Conservation (phyloP, 1,140 invertebrate species). For the Atta texana region DNA sequence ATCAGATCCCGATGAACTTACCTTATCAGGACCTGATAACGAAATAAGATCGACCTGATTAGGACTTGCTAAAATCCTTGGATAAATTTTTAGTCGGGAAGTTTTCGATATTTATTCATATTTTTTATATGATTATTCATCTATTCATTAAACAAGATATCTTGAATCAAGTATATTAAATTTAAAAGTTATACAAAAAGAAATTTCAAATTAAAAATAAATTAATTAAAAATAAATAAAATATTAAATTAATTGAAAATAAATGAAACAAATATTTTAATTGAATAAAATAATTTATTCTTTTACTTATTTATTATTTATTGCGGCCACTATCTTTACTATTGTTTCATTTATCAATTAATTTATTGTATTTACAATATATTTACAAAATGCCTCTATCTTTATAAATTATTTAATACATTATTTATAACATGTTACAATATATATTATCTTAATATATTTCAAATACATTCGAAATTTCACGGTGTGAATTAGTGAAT, state of each 20-base stretch:
- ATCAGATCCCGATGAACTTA: too few species aligned
- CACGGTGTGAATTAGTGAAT: background rate
- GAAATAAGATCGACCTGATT: too few species aligned
- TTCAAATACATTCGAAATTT: constrained; percentile 10
- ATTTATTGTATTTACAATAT: background rate
- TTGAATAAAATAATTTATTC: background rate
- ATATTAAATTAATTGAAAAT: background rate
- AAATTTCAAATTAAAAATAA: background rate
- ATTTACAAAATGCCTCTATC: background rate
- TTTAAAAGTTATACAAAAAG: background rate
- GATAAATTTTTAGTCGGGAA: background rate
- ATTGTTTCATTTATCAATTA: background rate
- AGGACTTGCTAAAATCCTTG: too few species aligned
- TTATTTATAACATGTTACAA: background rate
- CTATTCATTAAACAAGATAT: background rate
- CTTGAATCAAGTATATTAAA: background rate
- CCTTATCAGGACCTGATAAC: too few species aligned
- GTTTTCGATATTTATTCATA: background rate
- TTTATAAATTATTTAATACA: background rate
- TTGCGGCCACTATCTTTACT: background rate
- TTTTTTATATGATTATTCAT: background rate
- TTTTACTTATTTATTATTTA: background rate
- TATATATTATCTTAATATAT: background rate
- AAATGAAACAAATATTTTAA: constrained; percentile 1
- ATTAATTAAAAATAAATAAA: background rate